Percentiles rank a stretch among this genome's conserved stretches.
phyloP scores from a whole-genome alignment of 92 coral and sea anemone genomes.

The Phymanthus crucifer region DNA sequence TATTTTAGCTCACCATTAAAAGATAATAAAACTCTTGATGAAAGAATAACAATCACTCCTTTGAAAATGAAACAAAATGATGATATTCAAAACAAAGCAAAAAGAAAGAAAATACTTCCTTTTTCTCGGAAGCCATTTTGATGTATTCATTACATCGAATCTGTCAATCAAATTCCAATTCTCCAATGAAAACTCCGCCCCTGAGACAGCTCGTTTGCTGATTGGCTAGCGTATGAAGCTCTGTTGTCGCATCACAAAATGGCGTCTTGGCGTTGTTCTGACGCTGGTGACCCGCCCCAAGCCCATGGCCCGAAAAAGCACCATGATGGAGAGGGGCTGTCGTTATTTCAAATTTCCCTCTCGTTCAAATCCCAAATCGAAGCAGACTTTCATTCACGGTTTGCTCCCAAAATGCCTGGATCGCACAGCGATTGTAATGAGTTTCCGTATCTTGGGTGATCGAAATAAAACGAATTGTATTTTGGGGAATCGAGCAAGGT shows the following conservation, averaged over 20 bases:
- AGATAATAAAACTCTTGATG: too few species aligned
- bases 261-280: constrained; percentile 90
- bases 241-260: constrained; percentile 92
- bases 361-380: constrained; percentile 44
- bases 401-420: constrained; percentile 22
- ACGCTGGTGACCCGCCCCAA: constrained; percentile 99
- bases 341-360: constrained; percentile 57
- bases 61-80: too few species aligned
- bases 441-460: constrained; percentile 32
- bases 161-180: constrained; percentile 38
- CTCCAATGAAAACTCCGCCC: constrained; percentile 55
- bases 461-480: constrained; percentile 82
- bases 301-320: constrained; percentile 89
- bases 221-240: constrained; percentile 68
- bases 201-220: constrained; percentile 43
- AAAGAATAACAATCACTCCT: too few species aligned
- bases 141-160: constrained; percentile 7
- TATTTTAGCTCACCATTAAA: too few species aligned
- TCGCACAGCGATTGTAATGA: constrained; percentile 21
- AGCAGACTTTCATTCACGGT: constrained; percentile 29
- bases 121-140: constrained; percentile 8
- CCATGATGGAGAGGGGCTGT: constrained; percentile 93
- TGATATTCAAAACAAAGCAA: too few species aligned
- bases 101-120: not conserved
- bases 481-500: constrained; percentile 90